Evolutionary conservation across 1,140 invertebrate species (phyloP).

Genomic region (Drosophila sp.): DNA sequence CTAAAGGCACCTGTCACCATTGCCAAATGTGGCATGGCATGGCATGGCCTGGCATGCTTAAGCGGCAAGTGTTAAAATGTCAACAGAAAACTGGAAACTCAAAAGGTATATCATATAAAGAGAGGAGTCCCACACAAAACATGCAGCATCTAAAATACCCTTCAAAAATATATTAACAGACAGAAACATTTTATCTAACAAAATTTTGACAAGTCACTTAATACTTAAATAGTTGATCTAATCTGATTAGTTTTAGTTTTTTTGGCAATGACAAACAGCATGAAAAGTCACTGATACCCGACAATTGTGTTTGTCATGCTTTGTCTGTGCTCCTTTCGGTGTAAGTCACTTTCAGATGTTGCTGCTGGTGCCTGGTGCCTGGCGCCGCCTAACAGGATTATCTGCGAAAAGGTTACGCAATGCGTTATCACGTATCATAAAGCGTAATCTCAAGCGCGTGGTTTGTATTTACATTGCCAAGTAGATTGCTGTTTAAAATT

Average conservation of each 20-base stretch:
- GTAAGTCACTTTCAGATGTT: slow-evolving; percentile 55
- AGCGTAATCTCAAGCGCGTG: slow-evolving; percentile 76
- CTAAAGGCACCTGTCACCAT: slow-evolving; percentile 80
- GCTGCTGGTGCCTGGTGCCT: slow-evolving; percentile 16
- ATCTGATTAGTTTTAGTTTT: background rate
- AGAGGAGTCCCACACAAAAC: background rate
- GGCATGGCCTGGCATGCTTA: slow-evolving; percentile 65
- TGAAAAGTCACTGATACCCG: slow-evolving; percentile 43
- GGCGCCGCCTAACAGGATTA: slow-evolving; percentile 68
- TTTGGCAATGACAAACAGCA: slow-evolving; percentile 41
- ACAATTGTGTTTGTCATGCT: slow-evolving; percentile 27
- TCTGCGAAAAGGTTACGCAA: slow-evolving; percentile 78
- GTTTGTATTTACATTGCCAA: slow-evolving; percentile 67
- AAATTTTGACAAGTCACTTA: background rate
- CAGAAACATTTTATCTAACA: too few relatives aligned
- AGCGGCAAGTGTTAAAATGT: slow-evolving; percentile 78
- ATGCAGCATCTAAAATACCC: slow-evolving; percentile 34
- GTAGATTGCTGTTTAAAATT: slow-evolving; percentile 78
- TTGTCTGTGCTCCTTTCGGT: slow-evolving; percentile 31
- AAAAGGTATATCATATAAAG: slow-evolving; percentile 10
- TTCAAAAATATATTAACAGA: slow-evolving; percentile 15
- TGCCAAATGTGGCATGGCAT: slow-evolving; percentile 69
- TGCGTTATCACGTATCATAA: slow-evolving; percentile 81
- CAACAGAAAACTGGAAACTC: slow-evolving; percentile 46
- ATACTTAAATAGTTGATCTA: background rate